phyloP scores from a whole-genome alignment of 2,797 vertebrate genomes.

The Neopelma chrysocephalum region DNA sequence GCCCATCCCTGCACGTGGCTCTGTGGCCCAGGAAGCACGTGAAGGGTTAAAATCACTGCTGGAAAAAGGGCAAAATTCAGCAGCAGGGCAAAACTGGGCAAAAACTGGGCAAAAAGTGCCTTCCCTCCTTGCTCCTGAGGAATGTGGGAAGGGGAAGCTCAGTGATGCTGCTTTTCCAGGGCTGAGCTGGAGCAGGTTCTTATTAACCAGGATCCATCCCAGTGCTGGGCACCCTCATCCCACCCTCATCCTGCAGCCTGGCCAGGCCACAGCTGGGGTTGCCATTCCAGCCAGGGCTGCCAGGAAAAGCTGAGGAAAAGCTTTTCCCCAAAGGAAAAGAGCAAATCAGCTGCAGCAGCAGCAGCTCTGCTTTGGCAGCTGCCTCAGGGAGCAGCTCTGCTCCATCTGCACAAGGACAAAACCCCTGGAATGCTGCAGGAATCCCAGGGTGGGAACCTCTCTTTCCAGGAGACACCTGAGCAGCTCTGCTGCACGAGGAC shows the following conservation, averaged over 20 bases:
- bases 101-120: background rate
- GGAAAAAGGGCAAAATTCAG: background rate
- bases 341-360: background rate
- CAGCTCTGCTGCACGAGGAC: too few species aligned
- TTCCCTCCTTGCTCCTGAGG: background rate
- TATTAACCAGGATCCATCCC: accelerated
- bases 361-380: background rate
- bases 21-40: accelerated
- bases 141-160: background rate
- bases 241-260: background rate
- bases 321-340: background rate
- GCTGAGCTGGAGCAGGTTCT: background rate
- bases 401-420: background rate
- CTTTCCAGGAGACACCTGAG: background rate
- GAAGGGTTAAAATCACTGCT: background rate
- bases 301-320: background rate
- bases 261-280: accelerated
- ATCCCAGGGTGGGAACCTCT: background rate
- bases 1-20: background rate
- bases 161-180: accelerated
- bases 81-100: background rate
- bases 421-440: background rate
- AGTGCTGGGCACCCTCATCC: background rate
- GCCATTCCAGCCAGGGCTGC: background rate
- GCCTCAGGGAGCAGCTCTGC: background rate